phyloP scores from a whole-genome alignment of 2,888 invertebrate species.

The Spodoptera exigua region DNA sequence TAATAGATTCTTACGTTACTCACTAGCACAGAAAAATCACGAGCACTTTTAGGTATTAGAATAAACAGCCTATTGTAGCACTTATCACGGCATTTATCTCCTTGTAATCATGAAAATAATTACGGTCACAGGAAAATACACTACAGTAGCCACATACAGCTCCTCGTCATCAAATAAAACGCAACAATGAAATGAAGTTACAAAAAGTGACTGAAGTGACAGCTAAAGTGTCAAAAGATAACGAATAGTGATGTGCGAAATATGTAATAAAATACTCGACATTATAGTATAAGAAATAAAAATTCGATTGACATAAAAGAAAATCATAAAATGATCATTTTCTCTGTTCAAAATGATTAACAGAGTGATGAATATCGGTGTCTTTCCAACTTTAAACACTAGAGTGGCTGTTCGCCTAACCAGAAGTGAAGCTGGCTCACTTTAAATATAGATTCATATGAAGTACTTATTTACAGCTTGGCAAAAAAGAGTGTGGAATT shows the following conservation, averaged over 20 bases:
- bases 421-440: no score
- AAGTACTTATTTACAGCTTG: no score
- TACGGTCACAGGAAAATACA: conserved; percentile 46
- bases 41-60: conserved; percentile 32
- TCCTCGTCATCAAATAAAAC: conserved; percentile 58
- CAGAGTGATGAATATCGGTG: no score
- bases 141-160: conserved; percentile 45
- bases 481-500: no score
- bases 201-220: conserved; percentile 34
- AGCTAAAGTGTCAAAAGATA: conserved; percentile 51
- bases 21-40: conserved; percentile 60
- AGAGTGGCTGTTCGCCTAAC: no score
- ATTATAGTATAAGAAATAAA: not conserved
- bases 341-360: no score
- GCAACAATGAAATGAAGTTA: conserved; percentile 55
- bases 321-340: no score
- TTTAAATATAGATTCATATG: no score
- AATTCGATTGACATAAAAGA: not conserved
- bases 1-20: conserved; percentile 73
- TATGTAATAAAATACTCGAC: conserved; percentile 9
- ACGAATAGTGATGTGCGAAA: conserved; percentile 21
- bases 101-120: conserved; percentile 51
- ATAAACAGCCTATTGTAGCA: conserved; percentile 50
- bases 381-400: no score
- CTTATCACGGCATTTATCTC: conserved; percentile 50